These are phyloP conservation scores for Papilio elwesi DNA, from an alignment of 2,888 invertebrate genomes.

Conservation along the genomic window DNA sequence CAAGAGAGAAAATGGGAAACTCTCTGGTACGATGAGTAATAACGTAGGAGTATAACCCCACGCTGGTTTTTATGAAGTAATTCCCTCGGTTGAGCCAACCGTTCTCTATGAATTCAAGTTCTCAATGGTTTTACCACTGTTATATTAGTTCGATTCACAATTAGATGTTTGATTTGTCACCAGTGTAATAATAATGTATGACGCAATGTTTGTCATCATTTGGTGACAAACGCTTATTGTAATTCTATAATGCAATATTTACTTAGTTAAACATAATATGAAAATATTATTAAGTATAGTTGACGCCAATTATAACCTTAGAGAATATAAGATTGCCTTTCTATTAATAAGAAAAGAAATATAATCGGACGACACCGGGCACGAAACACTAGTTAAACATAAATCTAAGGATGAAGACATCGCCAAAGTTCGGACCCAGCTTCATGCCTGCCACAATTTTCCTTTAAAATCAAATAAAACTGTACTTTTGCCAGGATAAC, in stretches of 20 bases:
- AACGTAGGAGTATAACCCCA: too few relatives aligned
- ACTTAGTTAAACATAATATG: slow-evolving; percentile 10
- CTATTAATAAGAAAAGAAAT: neutral
- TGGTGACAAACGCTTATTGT: slow-evolving; percentile 29
- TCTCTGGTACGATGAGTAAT: too few relatives aligned
- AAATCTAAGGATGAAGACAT: too few relatives aligned
- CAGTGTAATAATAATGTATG: slow-evolving; percentile 5
- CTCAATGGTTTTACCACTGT: neutral
- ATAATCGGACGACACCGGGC: neutral
- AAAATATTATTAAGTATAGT: slow-evolving; percentile 14
- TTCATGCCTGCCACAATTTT: too few relatives aligned
- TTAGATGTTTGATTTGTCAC: slow-evolving; percentile 15
- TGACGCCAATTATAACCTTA: neutral
- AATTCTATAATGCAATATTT: slow-evolving; percentile 17
- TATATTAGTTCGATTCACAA: slow-evolving; percentile 13
- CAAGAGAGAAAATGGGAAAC: too few relatives aligned
- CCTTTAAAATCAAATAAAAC: too few relatives aligned
- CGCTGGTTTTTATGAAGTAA: too few relatives aligned
- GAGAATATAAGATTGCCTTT: neutral
- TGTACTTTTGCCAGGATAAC: too few relatives aligned
- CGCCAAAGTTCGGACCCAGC: too few relatives aligned
- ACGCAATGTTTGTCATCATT: slow-evolving; percentile 28
- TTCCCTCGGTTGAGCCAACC: neutral
- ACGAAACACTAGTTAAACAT: too few relatives aligned
- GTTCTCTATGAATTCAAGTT: too few relatives aligned